These are phyloP conservation scores for Andrena cerasifolii DNA, from an alignment of 1,140 invertebrate genomes.

Conservation along the genomic window DNA sequence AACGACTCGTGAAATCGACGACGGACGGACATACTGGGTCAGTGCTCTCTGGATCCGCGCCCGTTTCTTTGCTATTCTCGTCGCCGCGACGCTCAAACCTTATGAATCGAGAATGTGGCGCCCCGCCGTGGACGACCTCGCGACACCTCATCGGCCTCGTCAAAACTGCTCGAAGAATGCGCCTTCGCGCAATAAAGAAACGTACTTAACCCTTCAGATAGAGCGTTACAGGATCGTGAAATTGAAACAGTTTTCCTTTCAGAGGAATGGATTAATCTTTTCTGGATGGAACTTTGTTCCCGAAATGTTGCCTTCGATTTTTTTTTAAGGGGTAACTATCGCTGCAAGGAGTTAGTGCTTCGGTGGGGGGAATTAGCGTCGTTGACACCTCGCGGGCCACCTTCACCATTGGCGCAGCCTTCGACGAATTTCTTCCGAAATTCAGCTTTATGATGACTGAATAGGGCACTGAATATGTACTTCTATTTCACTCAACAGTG, in stretches of 20 bases:
- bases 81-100: slow-evolving; percentile 51
- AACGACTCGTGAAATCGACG: slow-evolving; percentile 63
- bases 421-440: too few relatives aligned
- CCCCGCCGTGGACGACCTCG: slow-evolving; percentile 67
- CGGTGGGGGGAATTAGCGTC: not conserved
- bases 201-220: not conserved
- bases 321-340: not conserved
- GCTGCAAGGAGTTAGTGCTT: not conserved
- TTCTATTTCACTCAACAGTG: too few relatives aligned
- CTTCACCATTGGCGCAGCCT: not conserved
- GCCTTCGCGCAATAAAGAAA: slow-evolving; percentile 18
- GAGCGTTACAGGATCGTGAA: too few relatives aligned
- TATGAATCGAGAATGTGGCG: slow-evolving; percentile 68
- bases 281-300: not conserved
- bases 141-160: slow-evolving; percentile 37
- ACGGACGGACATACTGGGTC: slow-evolving; percentile 76
- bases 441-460: too few relatives aligned
- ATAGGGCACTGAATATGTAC: too few relatives aligned
- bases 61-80: slow-evolving; percentile 74
- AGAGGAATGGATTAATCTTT: too few relatives aligned
- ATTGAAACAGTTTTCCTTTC: too few relatives aligned
- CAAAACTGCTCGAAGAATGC: slow-evolving; percentile 7
- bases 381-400: not conserved
- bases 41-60: slow-evolving; percentile 78
- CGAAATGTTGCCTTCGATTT: not conserved